Evolutionary conservation across 2,113 vertebrate species (phyloP), one percentile per base, ranked within the genome.

Genomic region (Antechinus flavipes): DNA sequence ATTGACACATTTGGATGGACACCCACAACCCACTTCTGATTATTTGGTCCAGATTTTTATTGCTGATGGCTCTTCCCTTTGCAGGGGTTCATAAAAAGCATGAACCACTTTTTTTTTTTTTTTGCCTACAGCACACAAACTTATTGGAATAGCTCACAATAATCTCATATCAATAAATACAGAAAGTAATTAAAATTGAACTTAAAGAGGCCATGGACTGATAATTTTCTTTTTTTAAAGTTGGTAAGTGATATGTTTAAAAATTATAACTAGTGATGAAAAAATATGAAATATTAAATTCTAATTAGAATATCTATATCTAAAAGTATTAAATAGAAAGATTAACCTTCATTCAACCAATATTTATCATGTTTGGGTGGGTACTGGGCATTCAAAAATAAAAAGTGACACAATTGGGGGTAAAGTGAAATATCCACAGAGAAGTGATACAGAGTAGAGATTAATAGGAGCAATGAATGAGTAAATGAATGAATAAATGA

Each of bases 121-220:
- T 95, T 94, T 96, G 49, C 91, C 90, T 96, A 42, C 4, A 35
- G 27, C 52, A 26, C 84, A 30, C 54, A 97, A 76, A 97, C 14
- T 96, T 96, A 93, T 90, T 94, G 94, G 54, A 96, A 68, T 46
- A 89, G 94, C 42, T 94, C 96, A 90, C 53, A 96, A 14, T 91
- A 95, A 23, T 50, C 61, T 89, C 90, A 1, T 96, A 93, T 97
- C 89, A 95, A n/a, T 84, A 93, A 97, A 42, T 25, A 3, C 35
- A 94, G 93, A 94, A 91, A 27, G 52, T 95, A 97, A 97, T 97
- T 96, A 76, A 12, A 56, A n/a, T 97, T 98, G 92, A 93, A 90
- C 97, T 97, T 96, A 68, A 97, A 56, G 10, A 46, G 68, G 58
- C 92, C 97, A 96, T 95, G 26, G 89, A 91, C 42, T 53, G 50